Conservation (phyloP, 2,113 vertebrate genomes). For the Coreoperca whiteheadi region DNA sequence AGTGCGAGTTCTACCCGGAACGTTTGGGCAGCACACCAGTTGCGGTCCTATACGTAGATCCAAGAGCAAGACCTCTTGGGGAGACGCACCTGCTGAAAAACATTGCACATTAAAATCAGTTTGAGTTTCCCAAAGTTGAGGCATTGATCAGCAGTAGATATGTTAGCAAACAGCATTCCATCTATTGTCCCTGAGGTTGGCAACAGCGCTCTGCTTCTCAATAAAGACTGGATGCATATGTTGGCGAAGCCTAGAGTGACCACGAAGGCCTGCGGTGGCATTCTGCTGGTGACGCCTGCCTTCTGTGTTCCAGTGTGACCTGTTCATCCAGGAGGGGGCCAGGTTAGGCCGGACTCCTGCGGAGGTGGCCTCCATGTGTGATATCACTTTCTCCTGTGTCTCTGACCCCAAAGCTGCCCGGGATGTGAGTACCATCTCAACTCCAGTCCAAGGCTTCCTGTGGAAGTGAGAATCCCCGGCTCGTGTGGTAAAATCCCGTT, state of each 20-base stretch:
- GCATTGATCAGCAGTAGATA: background rate
- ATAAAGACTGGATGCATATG: background rate
- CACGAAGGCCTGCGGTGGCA: background rate
- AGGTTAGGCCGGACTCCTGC: constrained; percentile 96
- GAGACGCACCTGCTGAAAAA: background rate
- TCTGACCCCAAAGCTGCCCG: constrained; percentile 98
- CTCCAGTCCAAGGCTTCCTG: background rate
- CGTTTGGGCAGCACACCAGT: too few species aligned
- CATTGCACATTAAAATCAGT: background rate
- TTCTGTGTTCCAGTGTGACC: constrained; percentile 91
- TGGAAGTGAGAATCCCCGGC: background rate
- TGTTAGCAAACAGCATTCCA: background rate
- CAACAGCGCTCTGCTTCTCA: background rate
- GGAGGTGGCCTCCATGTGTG: constrained; percentile 98
- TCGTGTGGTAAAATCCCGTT: background rate
- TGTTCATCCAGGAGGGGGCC: constrained; percentile 99
- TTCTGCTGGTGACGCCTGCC: background rate
- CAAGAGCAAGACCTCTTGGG: background rate
- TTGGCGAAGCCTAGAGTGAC: background rate
- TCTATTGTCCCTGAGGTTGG: background rate
- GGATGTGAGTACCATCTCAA: constrained; percentile 89
- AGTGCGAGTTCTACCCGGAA: too few species aligned
- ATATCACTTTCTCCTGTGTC: constrained; percentile 98
- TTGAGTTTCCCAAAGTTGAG: background rate
- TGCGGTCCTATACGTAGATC: background rate